Conservation (phyloP, 2,113 vertebrate species). For the Alethe diademata region DNA sequence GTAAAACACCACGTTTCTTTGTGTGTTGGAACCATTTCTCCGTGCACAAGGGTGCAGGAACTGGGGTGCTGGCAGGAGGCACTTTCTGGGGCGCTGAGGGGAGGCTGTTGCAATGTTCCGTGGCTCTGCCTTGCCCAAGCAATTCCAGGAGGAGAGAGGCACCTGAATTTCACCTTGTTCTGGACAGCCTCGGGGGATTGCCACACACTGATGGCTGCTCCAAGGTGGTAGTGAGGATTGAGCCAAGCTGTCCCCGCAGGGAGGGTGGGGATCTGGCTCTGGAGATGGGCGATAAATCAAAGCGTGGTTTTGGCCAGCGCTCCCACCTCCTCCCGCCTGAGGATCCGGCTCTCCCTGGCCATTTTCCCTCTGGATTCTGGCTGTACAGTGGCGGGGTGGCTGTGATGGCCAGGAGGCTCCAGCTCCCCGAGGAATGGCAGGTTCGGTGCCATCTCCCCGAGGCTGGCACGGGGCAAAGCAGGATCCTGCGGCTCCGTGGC, state of each 20-base stretch:
- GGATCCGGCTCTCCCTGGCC: background rate
- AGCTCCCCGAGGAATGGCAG: background rate
- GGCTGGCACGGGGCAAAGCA: background rate
- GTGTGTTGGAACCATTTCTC: background rate
- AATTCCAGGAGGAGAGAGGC: background rate
- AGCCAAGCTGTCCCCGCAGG: background rate
- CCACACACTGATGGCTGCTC: background rate
- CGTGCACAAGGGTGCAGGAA: background rate
- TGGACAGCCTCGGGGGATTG: background rate
- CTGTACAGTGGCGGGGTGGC: background rate
- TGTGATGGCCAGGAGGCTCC: background rate
- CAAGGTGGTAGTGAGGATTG: background rate
- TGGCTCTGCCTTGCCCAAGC: background rate
- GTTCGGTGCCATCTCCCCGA: background rate
- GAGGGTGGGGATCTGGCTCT: background rate
- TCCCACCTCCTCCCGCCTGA: background rate
- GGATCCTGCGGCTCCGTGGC: background rate
- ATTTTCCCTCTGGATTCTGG: background rate
- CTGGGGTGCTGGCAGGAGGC: background rate
- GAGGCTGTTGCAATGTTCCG: background rate
- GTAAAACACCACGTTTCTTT: background rate
- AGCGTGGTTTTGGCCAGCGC: background rate
- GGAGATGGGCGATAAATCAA: background rate
- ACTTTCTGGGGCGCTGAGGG: background rate
- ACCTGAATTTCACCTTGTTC: background rate